Conservation (phyloP, 2,113 vertebrate genomes). For the Dasyprocta punctata region DNA sequence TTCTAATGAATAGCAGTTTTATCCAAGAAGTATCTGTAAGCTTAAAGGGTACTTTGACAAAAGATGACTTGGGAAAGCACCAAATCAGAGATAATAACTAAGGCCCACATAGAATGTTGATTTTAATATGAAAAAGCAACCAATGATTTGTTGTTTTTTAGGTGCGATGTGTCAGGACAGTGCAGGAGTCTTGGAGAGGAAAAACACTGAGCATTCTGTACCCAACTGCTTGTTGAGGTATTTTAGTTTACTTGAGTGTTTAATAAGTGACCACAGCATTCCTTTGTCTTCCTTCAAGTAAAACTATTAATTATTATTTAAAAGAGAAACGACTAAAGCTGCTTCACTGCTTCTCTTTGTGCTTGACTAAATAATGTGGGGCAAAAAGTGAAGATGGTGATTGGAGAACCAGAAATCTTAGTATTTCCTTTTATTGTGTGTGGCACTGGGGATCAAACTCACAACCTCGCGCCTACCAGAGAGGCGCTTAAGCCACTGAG, state of each 20-base stretch:
- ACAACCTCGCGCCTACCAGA: no score
- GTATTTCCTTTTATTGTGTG: no score
- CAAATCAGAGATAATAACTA: conserved; percentile 1
- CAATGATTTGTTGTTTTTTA: background rate
- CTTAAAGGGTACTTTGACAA: conserved; percentile 61
- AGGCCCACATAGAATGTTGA: background rate
- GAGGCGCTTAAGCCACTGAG: no score
- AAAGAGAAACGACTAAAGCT: background rate
- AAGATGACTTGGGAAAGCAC: conserved; percentile 48
- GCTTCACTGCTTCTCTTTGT: background rate
- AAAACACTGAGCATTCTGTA: background rate
- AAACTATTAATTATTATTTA: background rate
- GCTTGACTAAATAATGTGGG: background rate
- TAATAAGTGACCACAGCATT: background rate
- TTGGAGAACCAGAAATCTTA: background rate
- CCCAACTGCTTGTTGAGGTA: background rate
- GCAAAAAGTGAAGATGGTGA: background rate
- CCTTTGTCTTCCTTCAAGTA: background rate
- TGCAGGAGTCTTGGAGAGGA: background rate
- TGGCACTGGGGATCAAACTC: no score
- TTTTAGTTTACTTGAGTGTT: background rate
- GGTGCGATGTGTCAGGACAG: background rate
- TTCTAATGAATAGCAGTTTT: conserved; percentile 12
- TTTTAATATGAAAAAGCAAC: conserved; percentile 53
- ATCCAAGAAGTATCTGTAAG: conserved; percentile 3